A percentile compares a stretch with the other conserved stretches of the same genome.
Conservation (phyloP, 2,113 vertebrate species). For the Cebus imitator region DNA sequence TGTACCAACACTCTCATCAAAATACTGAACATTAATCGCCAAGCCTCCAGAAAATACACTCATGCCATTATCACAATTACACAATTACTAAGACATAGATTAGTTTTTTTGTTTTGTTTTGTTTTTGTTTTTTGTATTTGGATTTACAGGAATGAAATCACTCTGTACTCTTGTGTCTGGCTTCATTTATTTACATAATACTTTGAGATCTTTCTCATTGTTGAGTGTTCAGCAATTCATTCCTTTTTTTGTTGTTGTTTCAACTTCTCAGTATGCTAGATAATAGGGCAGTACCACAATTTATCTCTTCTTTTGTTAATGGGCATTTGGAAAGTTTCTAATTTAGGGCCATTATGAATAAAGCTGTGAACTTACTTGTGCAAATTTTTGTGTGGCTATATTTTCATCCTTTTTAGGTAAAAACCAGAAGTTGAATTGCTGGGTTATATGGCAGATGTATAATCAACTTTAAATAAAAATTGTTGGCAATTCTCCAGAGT, state of each 20-base stretch:
- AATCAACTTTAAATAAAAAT: background rate
- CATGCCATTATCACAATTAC: background rate
- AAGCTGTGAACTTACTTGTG: background rate
- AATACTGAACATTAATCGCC: background rate
- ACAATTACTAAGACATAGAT: background rate
- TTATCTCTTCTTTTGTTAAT: background rate
- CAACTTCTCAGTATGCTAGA: background rate
- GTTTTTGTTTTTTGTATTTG: background rate
- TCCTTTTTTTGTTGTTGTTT: background rate
- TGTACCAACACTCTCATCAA: background rate
- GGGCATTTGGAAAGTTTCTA: background rate
- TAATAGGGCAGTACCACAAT: background rate
- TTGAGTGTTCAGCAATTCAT: background rate
- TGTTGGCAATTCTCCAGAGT: background rate
- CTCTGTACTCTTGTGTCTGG: background rate
- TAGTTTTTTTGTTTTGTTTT: background rate
- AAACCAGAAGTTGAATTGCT: background rate
- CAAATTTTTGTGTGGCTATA: background rate
- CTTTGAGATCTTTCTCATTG: background rate
- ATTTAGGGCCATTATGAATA: background rate
- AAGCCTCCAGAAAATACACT: background rate
- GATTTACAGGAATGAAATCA: background rate
- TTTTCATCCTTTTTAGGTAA: background rate
- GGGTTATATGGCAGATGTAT: background rate
- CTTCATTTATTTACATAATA: background rate